Evolutionary conservation across 2,797 vertebrate genomes (phyloP).

Genomic region (Lagodon rhomboides): DNA sequence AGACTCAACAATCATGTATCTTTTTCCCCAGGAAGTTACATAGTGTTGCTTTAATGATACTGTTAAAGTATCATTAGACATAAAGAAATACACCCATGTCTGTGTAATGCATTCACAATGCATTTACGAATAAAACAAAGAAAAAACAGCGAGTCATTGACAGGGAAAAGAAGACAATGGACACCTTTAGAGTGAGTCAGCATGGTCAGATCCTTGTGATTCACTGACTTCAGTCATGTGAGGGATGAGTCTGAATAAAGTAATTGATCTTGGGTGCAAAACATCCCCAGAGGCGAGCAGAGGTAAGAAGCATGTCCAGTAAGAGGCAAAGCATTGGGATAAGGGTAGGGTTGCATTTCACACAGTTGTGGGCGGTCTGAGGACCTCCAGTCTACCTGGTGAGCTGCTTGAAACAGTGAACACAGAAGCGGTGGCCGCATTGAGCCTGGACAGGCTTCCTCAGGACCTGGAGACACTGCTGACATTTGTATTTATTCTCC

Average conservation of each 20-base stretch:
- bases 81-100: not conserved
- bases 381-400: constrained; percentile 89
- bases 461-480: constrained; percentile 92
- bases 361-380: constrained; percentile 46
- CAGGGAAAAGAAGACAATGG: constrained; percentile 32
- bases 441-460: constrained; percentile 95
- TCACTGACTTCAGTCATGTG: constrained; percentile 61
- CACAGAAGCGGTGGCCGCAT: constrained; percentile 97
- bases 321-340: constrained; percentile 42
- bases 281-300: constrained; percentile 49
- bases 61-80: constrained; percentile 8
- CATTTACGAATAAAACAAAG: not conserved
- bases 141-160: constrained; percentile 16
- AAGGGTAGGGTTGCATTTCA: constrained; percentile 46
- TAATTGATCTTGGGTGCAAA: constrained; percentile 31
- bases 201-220: constrained; percentile 58
- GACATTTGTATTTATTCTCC: constrained; percentile 97
- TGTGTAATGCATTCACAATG: constrained; percentile 9
- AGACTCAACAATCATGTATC: no score
- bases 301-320: constrained; percentile 58
- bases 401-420: constrained; percentile 91
- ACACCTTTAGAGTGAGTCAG: constrained; percentile 62
- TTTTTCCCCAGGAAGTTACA: no score
- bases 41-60: constrained; percentile 9
- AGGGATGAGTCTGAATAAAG: constrained; percentile 49